phyloP scores from a whole-genome alignment of 2,888 invertebrate genomes.

The Zelleria hepariella region DNA sequence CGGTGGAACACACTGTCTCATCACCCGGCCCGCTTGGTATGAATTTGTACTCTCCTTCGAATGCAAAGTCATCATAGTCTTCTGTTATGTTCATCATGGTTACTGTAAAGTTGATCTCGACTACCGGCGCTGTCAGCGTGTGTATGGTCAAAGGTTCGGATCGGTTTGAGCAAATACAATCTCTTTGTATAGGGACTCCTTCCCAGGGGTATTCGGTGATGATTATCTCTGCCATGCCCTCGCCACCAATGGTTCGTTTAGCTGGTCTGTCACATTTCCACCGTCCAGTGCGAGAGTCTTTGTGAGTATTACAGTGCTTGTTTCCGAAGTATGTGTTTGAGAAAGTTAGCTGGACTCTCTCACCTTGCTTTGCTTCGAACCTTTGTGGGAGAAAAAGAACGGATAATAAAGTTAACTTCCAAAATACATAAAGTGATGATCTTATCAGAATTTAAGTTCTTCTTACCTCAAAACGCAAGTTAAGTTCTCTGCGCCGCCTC shows the following conservation, averaged over 20 bases:
- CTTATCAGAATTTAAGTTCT: not conserved
- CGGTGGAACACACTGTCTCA: slow-evolving; percentile 74
- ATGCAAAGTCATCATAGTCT: slow-evolving; percentile 83
- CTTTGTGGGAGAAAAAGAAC: slow-evolving; percentile 27
- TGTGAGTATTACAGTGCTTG: slow-evolving; percentile 76
- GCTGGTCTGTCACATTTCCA: slow-evolving; percentile 77
- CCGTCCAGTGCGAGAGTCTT: slow-evolving; percentile 77
- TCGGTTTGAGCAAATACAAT: slow-evolving; percentile 81
- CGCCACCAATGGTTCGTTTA: slow-evolving; percentile 55
- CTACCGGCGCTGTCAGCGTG: slow-evolving; percentile 77
- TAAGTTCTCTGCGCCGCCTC: slow-evolving; percentile 83
- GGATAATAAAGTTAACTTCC: no score
- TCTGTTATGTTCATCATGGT: slow-evolving; percentile 86
- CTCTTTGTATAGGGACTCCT: slow-evolving; percentile 76
- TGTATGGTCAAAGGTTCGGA: slow-evolving; percentile 76
- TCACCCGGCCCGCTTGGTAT: slow-evolving; percentile 70
- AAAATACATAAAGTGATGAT: no score
- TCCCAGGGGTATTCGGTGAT: slow-evolving; percentile 81
- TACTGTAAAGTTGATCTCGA: slow-evolving; percentile 81
- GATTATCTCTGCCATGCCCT: slow-evolving; percentile 74
- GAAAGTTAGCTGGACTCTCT: slow-evolving; percentile 79
- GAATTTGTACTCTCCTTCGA: slow-evolving; percentile 82
- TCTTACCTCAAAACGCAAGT: slow-evolving; percentile 78
- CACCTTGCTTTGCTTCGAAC: slow-evolving; percentile 79
- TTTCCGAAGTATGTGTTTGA: slow-evolving; percentile 79